Conservation (phyloP, 2,797 vertebrate species). For the Sus cebifrons region DNA sequence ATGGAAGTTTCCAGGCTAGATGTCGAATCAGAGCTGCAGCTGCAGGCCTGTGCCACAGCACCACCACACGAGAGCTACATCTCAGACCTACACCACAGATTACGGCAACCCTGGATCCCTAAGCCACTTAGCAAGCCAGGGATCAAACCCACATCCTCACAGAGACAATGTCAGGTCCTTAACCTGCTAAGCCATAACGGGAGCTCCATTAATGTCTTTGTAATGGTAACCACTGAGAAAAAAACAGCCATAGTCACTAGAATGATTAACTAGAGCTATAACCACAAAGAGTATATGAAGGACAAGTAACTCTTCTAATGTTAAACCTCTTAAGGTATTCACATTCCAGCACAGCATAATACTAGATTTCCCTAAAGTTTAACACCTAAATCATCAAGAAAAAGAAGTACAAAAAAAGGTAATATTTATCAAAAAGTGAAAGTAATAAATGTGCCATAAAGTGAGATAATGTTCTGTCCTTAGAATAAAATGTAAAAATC, state of each 20-base stretch:
- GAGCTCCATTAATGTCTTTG: not conserved
- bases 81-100: no score
- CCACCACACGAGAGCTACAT: no score
- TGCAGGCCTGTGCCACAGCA: no score
- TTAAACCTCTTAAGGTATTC: not conserved
- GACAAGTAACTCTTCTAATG: not conserved
- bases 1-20: no score
- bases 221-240: not conserved
- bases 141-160: no score
- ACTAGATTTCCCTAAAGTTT: constrained; percentile 42
- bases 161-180: no score
- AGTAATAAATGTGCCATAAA: constrained; percentile 30
- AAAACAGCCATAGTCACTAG: not conserved
- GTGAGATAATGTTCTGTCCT: not conserved
- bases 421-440: not conserved
- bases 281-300: not conserved
- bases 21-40: no score
- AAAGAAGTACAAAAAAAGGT: constrained; percentile 24
- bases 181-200: no score
- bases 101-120: no score
- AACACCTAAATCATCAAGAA: constrained; percentile 34
- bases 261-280: not conserved
- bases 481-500: constrained; percentile 62
- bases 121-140: no score
- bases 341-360: not conserved